Evolutionary conservation across 2,888 invertebrate genomes (phyloP).

Genomic region (Melipona bicolor): DNA sequence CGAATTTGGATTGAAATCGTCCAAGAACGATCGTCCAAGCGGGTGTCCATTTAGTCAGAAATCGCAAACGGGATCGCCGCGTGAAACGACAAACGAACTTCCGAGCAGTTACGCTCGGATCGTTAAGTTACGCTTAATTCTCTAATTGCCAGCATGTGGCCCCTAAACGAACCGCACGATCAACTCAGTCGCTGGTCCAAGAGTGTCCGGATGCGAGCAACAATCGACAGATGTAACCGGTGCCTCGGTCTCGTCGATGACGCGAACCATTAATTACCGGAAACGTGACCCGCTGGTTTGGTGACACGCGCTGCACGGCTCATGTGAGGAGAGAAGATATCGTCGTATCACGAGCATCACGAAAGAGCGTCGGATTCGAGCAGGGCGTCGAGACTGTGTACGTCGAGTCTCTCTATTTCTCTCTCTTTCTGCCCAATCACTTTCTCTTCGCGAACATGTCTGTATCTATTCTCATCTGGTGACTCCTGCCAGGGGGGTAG

Average conservation of each 20-base stretch:
- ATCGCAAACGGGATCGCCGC: background rate
- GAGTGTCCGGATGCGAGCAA: conserved; percentile 62
- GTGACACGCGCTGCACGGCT: conserved; percentile 64
- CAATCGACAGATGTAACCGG: conserved; percentile 79
- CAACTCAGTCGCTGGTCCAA: conserved; percentile 18
- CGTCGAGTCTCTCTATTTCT: conserved; percentile 14
- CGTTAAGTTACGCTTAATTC: background rate
- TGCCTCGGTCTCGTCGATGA: conserved; percentile 74
- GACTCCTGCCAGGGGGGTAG: background rate
- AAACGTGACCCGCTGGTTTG: conserved; percentile 77
- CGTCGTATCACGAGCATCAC: conserved; percentile 78
- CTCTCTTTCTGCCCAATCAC: conserved; percentile 75
- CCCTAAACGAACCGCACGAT: conserved; percentile 17
- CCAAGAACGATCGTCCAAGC: background rate
- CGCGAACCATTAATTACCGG: conserved; percentile 81
- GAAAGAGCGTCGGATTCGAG: conserved; percentile 59
- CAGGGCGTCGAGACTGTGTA: conserved; percentile 40
- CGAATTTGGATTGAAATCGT: background rate
- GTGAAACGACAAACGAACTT: background rate
- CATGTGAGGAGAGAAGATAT: conserved; percentile 67
- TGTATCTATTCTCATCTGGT: conserved; percentile 4
- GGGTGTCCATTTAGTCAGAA: background rate
- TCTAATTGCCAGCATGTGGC: background rate
- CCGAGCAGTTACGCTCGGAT: background rate
- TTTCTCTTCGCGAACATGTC: conserved; percentile 73